Conservation (phyloP, 2,888 invertebrate species). For the Idaea straminata region DNA sequence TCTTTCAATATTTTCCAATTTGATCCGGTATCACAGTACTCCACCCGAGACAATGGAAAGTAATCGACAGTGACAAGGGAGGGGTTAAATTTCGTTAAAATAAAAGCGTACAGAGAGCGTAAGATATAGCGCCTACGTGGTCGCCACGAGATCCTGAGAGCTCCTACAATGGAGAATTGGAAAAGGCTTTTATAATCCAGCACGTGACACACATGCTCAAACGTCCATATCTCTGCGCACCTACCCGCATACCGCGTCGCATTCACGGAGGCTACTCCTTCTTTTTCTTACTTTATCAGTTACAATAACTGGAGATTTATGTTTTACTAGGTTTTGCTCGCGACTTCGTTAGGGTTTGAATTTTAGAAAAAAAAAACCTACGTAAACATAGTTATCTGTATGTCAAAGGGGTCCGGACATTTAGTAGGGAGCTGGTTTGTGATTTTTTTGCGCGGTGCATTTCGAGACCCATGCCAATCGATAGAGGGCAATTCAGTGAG, state of each 20-base stretch:
- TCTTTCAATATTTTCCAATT: slow-evolving; percentile 78
- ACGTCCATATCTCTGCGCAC: slow-evolving; percentile 51
- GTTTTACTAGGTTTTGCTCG: background rate
- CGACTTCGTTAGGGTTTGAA: slow-evolving; percentile 4
- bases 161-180: slow-evolving; percentile 77
- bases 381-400: too few relatives aligned
- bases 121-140: slow-evolving; percentile 80
- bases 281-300: background rate
- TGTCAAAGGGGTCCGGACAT: too few relatives aligned
- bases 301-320: background rate
- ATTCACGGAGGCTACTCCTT: background rate
- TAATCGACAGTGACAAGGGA: slow-evolving; percentile 74
- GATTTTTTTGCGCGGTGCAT: too few relatives aligned
- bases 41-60: slow-evolving; percentile 70
- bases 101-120: slow-evolving; percentile 75
- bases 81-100: slow-evolving; percentile 79
- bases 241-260: slow-evolving; percentile 31
- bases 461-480: too few relatives aligned
- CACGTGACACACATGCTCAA: slow-evolving; percentile 76
- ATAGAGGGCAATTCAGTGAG: too few relatives aligned
- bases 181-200: slow-evolving; percentile 80
- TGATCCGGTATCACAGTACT: slow-evolving; percentile 65
- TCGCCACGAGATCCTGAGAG: slow-evolving; percentile 66
- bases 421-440: too few relatives aligned
- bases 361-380: too few relatives aligned